Base-by-base conservation (phyloP, 2,113 vertebrate species). In the Nothobranchius furzeri region DNA sequence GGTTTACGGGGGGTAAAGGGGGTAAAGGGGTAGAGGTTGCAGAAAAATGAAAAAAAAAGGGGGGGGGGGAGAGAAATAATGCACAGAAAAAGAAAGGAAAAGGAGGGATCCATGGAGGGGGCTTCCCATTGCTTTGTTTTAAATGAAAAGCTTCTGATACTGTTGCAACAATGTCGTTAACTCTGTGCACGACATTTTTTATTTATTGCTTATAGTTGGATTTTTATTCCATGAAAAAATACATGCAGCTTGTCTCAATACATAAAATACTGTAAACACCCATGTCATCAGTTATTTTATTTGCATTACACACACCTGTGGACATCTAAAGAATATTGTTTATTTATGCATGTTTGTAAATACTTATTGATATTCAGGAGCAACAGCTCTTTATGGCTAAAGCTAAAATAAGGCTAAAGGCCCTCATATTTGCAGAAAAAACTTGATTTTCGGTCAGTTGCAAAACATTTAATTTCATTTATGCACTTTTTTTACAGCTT, bases 141-240 rank as follows among this genome's bases (percentile, higher is more conserved):
- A 68, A 58, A 82, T 85, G 74, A 79, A 70, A 82, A 66, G 60
- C 85, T 73, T 70, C 76, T 82, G 80, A 86, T 79, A 86, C 69
- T 81, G 81, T 84, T 60, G 43, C 91, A 91, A 89, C 86, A 86
- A 86, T 78, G 59, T 79, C 85, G 88, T 88, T 91, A 90, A 82
- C 64, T 80, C 86, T 86, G 91, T 85, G 85, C 84, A 89, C 91
- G 85, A 90, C 68, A 74, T 88, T 88, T 90, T 79, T 72, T 76
- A 81, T 74, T 85, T 88, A 88, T 90, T 74, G 75, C 72, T 67
- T 63, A 59, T 73, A 68, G 77, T 66, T 75, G 56, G 67, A 52
- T 85, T 87, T 69, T 74, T 80, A 73, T 83, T 47, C 52, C 79
- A 80, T 75, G 75, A 86, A 81, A 86, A 78, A 88, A 70, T 82